Evolutionary conservation across 1,140 invertebrate species (phyloP), one percentile per base, ranked within the genome.

Genomic region (Pentalonia nigronervosa): DNA sequence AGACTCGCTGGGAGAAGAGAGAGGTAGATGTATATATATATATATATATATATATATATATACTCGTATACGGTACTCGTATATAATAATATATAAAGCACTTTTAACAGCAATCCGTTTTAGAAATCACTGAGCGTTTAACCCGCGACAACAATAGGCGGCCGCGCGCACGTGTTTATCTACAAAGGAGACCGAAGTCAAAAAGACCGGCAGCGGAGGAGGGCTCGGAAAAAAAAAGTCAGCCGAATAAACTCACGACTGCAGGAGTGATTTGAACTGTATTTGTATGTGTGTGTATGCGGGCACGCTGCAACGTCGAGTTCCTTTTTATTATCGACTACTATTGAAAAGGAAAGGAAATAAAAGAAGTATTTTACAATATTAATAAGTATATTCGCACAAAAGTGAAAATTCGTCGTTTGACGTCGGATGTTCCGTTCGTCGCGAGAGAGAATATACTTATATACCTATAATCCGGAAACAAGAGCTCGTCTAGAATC

Each of bases 71-170:
- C 30, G 14, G 30, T 76, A n/a, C 14, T 11, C 60, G 60, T n/a
- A 76, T 30, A 76, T 76, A 76, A 76, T 34, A 25, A n/a, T 88
- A 53, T 60, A 56, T 60, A 56, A 60, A 90, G 53, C 23, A 90
- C 56, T 90, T 90, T 90, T 67, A 90, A 90, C 36, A 83, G 90
- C 67, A 83, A 91, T 91, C 76, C 47, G 47, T 91, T 91, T 83
- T 83, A 34, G 50, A 83, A 91, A 83, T 83, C 67, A 48, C 53
- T 30, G 89, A 45, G 36, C 90, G 67, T 91, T 91, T 91, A 45
- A 91, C 90, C 45, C 90, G n/a, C 25, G 60, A 91, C 60, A 48
- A 91, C 90, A 91, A 91, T 81, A 25, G 90, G 60, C 30, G 30
- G 34, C 36, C 8, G 53, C 30, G 30, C 34, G 90, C 81, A 83